phyloP scores from a whole-genome alignment of 2,113 vertebrate species.

The Ancistrus triradiatus region DNA sequence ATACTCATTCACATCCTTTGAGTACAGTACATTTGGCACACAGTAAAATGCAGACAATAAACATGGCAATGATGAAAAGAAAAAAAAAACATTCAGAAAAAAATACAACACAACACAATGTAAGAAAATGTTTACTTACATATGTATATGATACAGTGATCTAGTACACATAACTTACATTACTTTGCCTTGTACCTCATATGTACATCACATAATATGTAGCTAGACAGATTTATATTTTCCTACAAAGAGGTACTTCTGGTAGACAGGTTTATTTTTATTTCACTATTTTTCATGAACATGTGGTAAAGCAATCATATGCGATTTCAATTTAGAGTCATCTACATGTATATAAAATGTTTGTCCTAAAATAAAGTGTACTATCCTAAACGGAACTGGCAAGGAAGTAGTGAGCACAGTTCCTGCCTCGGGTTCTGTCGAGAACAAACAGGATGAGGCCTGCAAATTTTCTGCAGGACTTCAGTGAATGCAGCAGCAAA shows the following conservation, averaged over 20 bases:
- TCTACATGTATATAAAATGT: constrained; percentile 12
- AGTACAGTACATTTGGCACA: constrained; percentile 98
- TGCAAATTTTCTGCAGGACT: neutral
- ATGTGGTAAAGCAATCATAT: constrained; percentile 52
- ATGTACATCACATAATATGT: constrained; percentile 65
- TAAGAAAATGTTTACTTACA: constrained; percentile 38
- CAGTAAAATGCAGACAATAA: constrained; percentile 80
- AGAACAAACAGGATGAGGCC: neutral
- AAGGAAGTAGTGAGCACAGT: constrained; percentile 10
- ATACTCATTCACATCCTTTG: constrained; percentile 96
- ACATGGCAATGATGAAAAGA: constrained; percentile 76
- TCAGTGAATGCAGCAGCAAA: constrained; percentile 21
- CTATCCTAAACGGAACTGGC: constrained; percentile 14
- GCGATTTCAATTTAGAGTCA: constrained; percentile 53
- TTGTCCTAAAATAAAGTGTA: constrained; percentile 1
- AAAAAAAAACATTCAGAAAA: constrained; percentile 22
- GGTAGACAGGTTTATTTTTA: constrained; percentile 53
- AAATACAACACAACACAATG: constrained; percentile 71
- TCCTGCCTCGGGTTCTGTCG: neutral
- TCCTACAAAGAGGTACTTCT: constrained; percentile 82
- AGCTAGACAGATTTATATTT: constrained; percentile 72
- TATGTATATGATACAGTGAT: constrained; percentile 45
- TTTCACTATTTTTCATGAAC: constrained; percentile 32
- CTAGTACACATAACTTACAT: constrained; percentile 52
- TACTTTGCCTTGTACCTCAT: constrained; percentile 46